Conservation (phyloP, 2,113 vertebrate genomes). For the Sinocyclocheilus rhinocerous region DNA sequence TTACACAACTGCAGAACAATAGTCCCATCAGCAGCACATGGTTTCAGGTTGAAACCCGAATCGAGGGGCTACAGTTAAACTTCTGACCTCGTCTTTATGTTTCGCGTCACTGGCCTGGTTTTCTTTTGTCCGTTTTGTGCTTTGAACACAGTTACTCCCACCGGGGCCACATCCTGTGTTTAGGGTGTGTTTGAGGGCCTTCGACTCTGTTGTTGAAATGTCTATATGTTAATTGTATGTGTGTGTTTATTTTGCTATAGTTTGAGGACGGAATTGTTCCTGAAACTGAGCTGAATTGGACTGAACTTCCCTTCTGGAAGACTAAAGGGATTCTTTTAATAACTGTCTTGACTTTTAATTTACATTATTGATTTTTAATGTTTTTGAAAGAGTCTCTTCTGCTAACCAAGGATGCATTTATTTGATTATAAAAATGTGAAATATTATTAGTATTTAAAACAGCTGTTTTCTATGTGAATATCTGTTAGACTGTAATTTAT, state of each 20-base stretch:
- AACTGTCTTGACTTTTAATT: no score
- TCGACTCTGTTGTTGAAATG: not conserved
- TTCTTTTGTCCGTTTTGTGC: constrained; percentile 22
- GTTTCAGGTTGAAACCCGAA: constrained; percentile 3
- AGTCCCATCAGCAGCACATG: not conserved
- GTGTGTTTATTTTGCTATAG: not conserved
- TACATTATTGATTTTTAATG: no score
- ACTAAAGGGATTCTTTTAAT: no score
- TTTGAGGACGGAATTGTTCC: not conserved
- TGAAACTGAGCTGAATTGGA: no score
- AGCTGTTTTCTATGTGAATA: not conserved
- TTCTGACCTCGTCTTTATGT: constrained; percentile 2
- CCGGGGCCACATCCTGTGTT: constrained; percentile 37
- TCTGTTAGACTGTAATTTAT: not conserved
- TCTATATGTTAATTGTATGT: not conserved
- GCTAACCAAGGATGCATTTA: not conserved
- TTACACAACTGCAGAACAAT: not conserved
- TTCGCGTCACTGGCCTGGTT: not conserved
- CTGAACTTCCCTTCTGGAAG: no score
- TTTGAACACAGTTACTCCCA: constrained; percentile 18
- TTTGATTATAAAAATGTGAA: not conserved
- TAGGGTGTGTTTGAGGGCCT: constrained; percentile 31
- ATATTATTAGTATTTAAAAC: no score
- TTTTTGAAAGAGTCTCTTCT: not conserved
- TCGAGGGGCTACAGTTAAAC: not conserved